phyloP scores from a whole-genome alignment of 2,888 invertebrate species.

The Watsonalla binaria region DNA sequence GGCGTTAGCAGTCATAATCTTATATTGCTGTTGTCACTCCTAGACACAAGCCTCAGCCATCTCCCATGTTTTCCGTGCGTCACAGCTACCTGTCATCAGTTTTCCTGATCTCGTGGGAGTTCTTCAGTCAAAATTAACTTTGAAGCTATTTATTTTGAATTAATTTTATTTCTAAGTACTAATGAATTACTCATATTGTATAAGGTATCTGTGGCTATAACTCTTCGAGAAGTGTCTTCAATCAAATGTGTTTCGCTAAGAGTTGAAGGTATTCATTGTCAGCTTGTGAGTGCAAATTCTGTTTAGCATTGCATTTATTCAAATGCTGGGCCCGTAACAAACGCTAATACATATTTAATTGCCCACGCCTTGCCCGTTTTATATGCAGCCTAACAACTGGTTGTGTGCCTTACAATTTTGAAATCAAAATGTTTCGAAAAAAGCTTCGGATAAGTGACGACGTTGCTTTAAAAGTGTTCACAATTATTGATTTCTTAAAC shows the following conservation, averaged over 20 bases:
- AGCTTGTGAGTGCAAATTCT: constrained; percentile 28
- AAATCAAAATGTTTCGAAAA: constrained; percentile 17
- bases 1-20: background rate
- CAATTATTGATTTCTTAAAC: background rate
- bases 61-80: no score
- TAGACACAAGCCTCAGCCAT: no score
- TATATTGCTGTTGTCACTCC: no score
- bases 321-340: constrained; percentile 45
- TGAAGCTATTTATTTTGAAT: no score
- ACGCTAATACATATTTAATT: constrained; percentile 71
- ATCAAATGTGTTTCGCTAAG: background rate
- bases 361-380: constrained; percentile 55
- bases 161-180: no score
- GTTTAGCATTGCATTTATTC: constrained; percentile 55
- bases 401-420: constrained; percentile 29
- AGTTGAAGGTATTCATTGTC: constrained; percentile 21
- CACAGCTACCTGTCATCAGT: no score
- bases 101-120: no score
- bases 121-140: no score
- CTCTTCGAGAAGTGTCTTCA: background rate
- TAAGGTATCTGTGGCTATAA: background rate
- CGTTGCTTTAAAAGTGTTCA: background rate
- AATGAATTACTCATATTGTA: no score
- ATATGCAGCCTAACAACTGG: constrained; percentile 41
- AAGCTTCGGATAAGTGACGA: background rate